phyloP scores from a whole-genome alignment of 2,797 vertebrate species.

The Hypotaenidia philippensis region DNA sequence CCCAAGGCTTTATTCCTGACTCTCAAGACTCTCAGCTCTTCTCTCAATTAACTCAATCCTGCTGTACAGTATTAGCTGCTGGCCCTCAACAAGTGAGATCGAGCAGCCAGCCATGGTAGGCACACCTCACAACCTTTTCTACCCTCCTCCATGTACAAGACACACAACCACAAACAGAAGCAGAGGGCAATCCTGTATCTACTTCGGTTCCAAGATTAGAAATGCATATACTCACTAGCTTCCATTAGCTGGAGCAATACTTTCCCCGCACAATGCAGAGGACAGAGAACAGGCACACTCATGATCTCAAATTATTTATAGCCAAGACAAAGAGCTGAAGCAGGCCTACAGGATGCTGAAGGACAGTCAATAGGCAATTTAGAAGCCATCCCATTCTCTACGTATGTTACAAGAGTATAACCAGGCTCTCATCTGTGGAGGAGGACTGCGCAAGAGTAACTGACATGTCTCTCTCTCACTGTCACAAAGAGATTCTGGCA shows the following conservation, averaged over 20 bases:
- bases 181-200: rapidly evolving
- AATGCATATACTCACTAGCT: background rate
- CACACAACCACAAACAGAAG: background rate
- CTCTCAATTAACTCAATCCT: background rate
- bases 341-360: background rate
- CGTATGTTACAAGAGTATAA: background rate
- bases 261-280: background rate
- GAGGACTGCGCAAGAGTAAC: background rate
- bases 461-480: background rate
- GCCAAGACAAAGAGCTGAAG: background rate
- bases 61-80: background rate
- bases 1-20: background rate
- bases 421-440: background rate
- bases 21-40: background rate
- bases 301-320: background rate
- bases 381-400: background rate
- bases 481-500: background rate
- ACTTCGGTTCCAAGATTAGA: background rate
- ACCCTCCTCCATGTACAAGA: background rate
- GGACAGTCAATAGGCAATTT: rapidly evolving
- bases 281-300: background rate
- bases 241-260: background rate
- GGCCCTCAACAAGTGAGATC: background rate
- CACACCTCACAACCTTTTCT: background rate
- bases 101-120: background rate